A percentile compares a stretch with the other conserved stretches of the same genome.
phyloP scores from a whole-genome alignment of 2,797 vertebrate genomes.

The Cheirogaleus major region DNA sequence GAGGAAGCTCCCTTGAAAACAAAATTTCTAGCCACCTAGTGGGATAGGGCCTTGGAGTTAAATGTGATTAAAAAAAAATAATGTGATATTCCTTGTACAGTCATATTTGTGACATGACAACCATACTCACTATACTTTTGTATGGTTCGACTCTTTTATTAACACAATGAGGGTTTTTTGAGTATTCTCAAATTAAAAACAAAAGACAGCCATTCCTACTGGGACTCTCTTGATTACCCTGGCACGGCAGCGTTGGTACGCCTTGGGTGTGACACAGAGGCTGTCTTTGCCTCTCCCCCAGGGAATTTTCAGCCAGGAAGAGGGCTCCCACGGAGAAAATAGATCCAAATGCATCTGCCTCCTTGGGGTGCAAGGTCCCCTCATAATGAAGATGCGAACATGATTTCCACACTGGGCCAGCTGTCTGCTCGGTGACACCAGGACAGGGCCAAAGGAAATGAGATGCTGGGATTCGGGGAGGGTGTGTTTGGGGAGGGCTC shows the following conservation, averaged over 20 bases:
- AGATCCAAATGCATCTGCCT: neutral
- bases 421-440: neutral
- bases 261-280: neutral
- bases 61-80: neutral
- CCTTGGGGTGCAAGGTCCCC: neutral
- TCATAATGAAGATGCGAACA: neutral
- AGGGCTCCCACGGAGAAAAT: neutral
- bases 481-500: neutral
- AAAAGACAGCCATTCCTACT: neutral
- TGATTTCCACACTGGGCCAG: neutral
- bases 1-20: neutral
- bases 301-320: neutral
- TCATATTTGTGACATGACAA: neutral
- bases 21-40: neutral
- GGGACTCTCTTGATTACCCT: neutral
- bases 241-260: neutral
- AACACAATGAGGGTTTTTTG: neutral
- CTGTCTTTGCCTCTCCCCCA: neutral
- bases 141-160: neutral
- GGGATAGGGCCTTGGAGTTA: neutral
- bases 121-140: neutral
- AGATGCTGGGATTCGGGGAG: neutral
- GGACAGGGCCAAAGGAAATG: neutral
- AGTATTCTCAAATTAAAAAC: neutral
- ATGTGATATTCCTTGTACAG: neutral